phyloP scores from a whole-genome alignment of 2,113 vertebrate genomes.

The Sapajus apella region DNA sequence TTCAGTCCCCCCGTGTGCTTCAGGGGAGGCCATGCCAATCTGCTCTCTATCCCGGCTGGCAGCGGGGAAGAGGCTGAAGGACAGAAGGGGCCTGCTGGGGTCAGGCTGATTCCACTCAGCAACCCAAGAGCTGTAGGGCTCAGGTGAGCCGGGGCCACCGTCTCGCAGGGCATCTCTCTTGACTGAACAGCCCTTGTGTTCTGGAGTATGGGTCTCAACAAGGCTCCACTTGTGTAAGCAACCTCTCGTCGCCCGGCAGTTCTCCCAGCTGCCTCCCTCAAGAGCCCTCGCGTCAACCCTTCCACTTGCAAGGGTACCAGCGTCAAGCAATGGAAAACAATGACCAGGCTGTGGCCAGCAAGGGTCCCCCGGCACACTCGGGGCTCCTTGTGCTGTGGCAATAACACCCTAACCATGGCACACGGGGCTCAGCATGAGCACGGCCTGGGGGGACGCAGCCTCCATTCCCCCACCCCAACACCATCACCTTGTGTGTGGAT shows the following conservation, averaged over 20 bases:
- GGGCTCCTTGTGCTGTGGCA: fast-evolving
- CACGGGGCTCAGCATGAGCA: neutral
- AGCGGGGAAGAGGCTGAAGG: neutral
- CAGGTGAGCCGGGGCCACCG: fast-evolving
- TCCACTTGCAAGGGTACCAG: fast-evolving
- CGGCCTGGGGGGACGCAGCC: fast-evolving
- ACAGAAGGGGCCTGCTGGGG: neutral
- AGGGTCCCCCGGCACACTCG: neutral
- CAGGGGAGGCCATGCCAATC: fast-evolving
- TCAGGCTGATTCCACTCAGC: neutral
- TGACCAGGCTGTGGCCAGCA: fast-evolving
- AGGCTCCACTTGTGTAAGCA: fast-evolving
- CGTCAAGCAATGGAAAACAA: fast-evolving
- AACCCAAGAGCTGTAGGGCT: fast-evolving
- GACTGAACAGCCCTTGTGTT: neutral
- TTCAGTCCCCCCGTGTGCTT: fast-evolving
- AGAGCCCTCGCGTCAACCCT: neutral
- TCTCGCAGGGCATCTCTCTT: neutral
- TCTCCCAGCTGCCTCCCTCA: neutral
- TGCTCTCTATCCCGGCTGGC: fast-evolving
- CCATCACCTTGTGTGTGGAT: fast-evolving
- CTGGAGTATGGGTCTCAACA: neutral
- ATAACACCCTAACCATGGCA: fast-evolving
- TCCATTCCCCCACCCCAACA: neutral
- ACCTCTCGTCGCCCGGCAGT: neutral